Evolutionary conservation across 2,888 invertebrate species (phyloP), one percentile per base, ranked within the genome.

Genomic region (Acronicta psi): DNA sequence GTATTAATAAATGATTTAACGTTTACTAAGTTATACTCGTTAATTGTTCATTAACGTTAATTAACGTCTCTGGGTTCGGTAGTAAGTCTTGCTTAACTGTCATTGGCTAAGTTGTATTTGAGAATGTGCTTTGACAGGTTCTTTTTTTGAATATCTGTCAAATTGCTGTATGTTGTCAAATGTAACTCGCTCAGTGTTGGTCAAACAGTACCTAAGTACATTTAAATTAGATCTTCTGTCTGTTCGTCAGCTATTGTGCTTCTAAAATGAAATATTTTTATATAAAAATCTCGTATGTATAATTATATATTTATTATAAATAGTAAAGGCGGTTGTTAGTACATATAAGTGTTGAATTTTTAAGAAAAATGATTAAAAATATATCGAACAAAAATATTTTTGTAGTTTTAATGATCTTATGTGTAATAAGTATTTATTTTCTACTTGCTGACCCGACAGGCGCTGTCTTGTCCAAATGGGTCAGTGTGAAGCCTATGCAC

Each of bases 291-390:
- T 50, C 42, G 10, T 56, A n/a, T 47, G 23, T 38, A 25, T 53
- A 58, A 42, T 41, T 42, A 53, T 52, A 50, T 52, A 58, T 34
- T 34, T 34, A 34, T 34, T 34, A 34, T 34, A 50, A 44, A 42
- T 51, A 69, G 57, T 10, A 38, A 69, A 16, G 34, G 41, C 40
- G 49, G 41, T 62, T 61, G 46, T 66, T 73, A 67, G 57, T 69
- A 71, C 45, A 63, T 29, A 43, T 73, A 68, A 76, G 53, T 70
- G 79, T 79, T 77, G 63, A 76, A 54, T 76, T 76, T 79, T 41
- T 63, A 69, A 69, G 47, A 68, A 69, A 78, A 74, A 52, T 11
- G 2, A 49, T n/a, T 45, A 54, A 38, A 52, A 65, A 38, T 57
- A 37, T 45, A 43, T 37, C 46, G 34, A 63, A 58, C 60, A 73